Base-by-base conservation (phyloP, 2,888 invertebrate genomes). In the Aspidiotus rigidus region DNA sequence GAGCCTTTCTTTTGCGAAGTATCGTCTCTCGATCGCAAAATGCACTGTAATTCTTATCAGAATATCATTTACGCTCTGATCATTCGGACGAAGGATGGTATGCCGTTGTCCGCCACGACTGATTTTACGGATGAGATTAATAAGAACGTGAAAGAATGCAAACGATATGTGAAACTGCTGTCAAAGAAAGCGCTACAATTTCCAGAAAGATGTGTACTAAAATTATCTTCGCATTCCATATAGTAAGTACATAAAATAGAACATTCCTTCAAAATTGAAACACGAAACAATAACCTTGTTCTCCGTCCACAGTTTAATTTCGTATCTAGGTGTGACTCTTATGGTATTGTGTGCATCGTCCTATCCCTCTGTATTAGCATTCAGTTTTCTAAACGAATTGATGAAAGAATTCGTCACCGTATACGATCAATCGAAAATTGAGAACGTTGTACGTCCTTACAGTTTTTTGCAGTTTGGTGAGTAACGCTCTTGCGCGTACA, bases 391-490 rank as follows among this genome's bases (percentile, higher is more conserved):
- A 11, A 77, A 78, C 71, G 80, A 80, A 73, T 73, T 80, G 17
- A 76, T 77, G 75, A 77, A 76, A 72, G 79, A 80, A 72, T 80
- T 80, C 69, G 74, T 78, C 42, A 73, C 75, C 16, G 75, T 74
- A 44, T 80, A 78, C 74, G 77, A 77, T 56, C 73, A 75, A 53
- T 73, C 73, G 9, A 76, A 75, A 71, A 75, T 80, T 10, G 75
- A 75, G 63, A 73, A 75, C 62, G 77, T 77, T 15, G 75, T 77
- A 59, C 74, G 80, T 67, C 80, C 80, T 0, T 80, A 80, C 73
- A 75, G 77, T 57, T 78, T 79, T 70, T 79, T 80, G 69, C 78
- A 79, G 71, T 80, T 80, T 75, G 80, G 80, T 80, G 74, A 74
- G 76, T 73, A 59, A 8, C 28, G 28, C 28, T 28, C 5, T 5